phyloP scores from a whole-genome alignment of 2,888 invertebrate genomes.

The Heliconius hortense region DNA sequence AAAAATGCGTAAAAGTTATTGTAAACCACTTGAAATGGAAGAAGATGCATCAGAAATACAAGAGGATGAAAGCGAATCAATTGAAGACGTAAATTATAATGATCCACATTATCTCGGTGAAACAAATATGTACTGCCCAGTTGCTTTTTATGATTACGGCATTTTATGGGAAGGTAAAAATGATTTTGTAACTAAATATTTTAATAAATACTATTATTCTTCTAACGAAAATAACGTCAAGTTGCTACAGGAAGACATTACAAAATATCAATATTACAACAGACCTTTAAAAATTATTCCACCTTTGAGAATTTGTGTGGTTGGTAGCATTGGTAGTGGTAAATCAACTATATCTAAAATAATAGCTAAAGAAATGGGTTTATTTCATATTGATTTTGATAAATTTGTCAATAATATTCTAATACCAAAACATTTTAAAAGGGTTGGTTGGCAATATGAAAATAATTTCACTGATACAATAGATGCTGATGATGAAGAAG shows the following conservation, averaged over 20 bases:
- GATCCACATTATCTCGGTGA: constrained; percentile 77
- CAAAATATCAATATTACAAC: constrained; percentile 71
- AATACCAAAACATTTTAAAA: constrained; percentile 70
- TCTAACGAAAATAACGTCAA: constrained; percentile 73
- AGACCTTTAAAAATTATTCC: constrained; percentile 72
- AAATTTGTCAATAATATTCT: constrained; percentile 61
- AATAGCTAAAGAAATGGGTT: constrained; percentile 80
- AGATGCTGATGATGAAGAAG: constrained; percentile 61
- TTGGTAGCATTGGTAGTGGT: constrained; percentile 80
- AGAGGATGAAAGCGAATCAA: constrained; percentile 52
- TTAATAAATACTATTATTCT: constrained; percentile 80
- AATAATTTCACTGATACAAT: constrained; percentile 61
- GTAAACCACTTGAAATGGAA: constrained; percentile 50
- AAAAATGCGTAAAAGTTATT: constrained; percentile 64
- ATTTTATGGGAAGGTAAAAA: constrained; percentile 84
- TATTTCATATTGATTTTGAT: constrained; percentile 77
- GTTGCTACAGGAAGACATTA: constrained; percentile 76
- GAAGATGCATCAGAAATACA: constrained; percentile 55
- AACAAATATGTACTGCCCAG: constrained; percentile 83
- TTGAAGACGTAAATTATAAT: constrained; percentile 59
- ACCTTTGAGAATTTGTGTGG: constrained; percentile 80
- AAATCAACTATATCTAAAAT: constrained; percentile 75
- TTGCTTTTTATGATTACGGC: constrained; percentile 77
- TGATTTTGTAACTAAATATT: constrained; percentile 75
- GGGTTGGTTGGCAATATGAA: constrained; percentile 69